phyloP scores from a whole-genome alignment of 2,888 invertebrate species.

The Blastobasis adustella region DNA sequence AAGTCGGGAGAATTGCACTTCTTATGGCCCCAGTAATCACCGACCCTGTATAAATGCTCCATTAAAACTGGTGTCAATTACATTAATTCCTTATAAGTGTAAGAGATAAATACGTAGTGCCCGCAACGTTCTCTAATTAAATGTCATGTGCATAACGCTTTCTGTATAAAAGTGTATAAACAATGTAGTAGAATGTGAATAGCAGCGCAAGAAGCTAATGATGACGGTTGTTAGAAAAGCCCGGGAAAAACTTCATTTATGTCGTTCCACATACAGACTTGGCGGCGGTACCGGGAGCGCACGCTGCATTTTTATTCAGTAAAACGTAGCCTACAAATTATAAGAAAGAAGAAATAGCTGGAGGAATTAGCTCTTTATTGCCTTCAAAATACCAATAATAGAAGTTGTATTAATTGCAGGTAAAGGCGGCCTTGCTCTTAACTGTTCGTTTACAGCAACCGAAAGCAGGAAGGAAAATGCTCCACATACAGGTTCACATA shows the following conservation, averaged over 20 bases:
- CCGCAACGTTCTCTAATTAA: slow-evolving; percentile 50
- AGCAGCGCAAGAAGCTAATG: slow-evolving; percentile 31
- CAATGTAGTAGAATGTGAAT: slow-evolving; percentile 45
- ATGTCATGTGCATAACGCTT: slow-evolving; percentile 50
- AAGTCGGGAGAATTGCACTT: slow-evolving; percentile 53
- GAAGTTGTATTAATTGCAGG: too few relatives aligned
- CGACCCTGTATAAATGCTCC: slow-evolving; percentile 54
- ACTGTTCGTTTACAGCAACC: too few relatives aligned
- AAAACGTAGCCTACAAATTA: too few relatives aligned
- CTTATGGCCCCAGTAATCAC: slow-evolving; percentile 58
- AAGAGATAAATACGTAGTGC: slow-evolving; percentile 47
- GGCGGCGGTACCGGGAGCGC: slow-evolving; percentile 5
- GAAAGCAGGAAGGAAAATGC: not conserved
- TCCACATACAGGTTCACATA: not conserved
- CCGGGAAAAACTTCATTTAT: slow-evolving; percentile 30
- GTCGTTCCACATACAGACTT: slow-evolving; percentile 18
- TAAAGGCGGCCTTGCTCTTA: too few relatives aligned
- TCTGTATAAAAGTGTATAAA: slow-evolving; percentile 50
- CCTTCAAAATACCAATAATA: too few relatives aligned
- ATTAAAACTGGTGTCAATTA: slow-evolving; percentile 69
- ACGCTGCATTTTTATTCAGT: not conserved
- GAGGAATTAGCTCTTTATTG: too few relatives aligned
- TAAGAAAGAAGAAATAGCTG: too few relatives aligned
- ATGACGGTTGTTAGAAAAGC: slow-evolving; percentile 29
- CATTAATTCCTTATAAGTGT: slow-evolving; percentile 59